Evolutionary conservation across 2,113 vertebrate species (phyloP), one percentile per base, ranked within the genome.

Genomic region (Glaucidium brasilianum): DNA sequence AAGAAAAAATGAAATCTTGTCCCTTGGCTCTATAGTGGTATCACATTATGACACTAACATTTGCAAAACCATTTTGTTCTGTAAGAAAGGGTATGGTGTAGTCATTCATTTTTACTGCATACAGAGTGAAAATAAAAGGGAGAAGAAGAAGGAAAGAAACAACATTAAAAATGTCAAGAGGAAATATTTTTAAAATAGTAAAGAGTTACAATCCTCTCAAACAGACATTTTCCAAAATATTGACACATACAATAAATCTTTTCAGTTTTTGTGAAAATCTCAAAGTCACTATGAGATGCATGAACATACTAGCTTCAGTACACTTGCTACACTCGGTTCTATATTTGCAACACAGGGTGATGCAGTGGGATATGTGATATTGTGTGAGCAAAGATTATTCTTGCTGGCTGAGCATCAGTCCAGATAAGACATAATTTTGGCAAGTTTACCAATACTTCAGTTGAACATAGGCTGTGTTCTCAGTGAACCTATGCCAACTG

Each of bases 271-370:
- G 10, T 75, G 30, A 91, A 47, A 60, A 32, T 64, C 29, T 63
- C 13, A 74, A 8, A 17, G 22, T 59, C 5, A 3, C 16, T 64
- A 4, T 35, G 26, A 52, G 37, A 37, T 19, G 55, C 0, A 1
- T 68, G 73, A 59, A 22, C 16, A 12, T 49, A 15, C 23, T 67
- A 67, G 15, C 41, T 71, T 75, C 37, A 26, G 41, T 20, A 43
- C 7, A 2, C 41, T 63, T 27, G 11, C 43, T 58, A 37, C 43
- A 37, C 32, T 88, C 11, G 0, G 2, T 75, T 85, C 84, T 94
- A 29, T 82, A 50, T 73, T 39, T 80, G 20, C 45, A 66, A 45
- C 15, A 50, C 13, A 2, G 25, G 35, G 26, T 85, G 59, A 84
- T 74, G 47, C 67, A 88, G 35, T 80, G 85, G 41, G 85, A 80